Evolutionary conservation across 2,888 invertebrate species (phyloP).

Genomic region (Lithodes maja): DNA sequence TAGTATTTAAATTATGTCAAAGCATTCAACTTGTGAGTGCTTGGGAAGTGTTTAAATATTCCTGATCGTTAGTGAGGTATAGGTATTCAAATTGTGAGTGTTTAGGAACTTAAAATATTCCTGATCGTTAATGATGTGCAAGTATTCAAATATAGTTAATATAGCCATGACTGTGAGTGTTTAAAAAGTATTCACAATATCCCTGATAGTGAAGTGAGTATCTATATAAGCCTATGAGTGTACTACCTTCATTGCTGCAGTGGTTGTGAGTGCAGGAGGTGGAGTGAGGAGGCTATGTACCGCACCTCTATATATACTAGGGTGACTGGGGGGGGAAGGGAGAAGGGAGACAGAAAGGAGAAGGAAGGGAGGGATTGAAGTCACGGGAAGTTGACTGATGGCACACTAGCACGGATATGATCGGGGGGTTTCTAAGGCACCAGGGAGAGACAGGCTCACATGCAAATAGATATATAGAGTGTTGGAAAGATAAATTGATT

Average conservation of each 20-base stretch:
- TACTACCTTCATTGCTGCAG: not conserved
- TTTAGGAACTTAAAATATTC: not conserved
- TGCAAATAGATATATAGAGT: not conserved
- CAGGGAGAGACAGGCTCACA: not conserved
- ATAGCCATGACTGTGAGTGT: not conserved
- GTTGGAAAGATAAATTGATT: too few species aligned
- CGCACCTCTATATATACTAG: not conserved
- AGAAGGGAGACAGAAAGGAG: not conserved
- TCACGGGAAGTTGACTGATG: not conserved
- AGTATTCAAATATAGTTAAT: too few species aligned
- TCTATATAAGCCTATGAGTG: not conserved
- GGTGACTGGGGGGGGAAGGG: not conserved
- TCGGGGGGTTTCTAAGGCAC: not conserved
- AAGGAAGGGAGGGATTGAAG: not conserved
- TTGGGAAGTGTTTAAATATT: too few species aligned
- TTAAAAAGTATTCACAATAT: not conserved
- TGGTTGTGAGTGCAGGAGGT: not conserved
- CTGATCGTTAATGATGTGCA: too few species aligned
- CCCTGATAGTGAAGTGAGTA: not conserved
- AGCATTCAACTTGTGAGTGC: too few species aligned
- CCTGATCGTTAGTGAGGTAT: too few species aligned
- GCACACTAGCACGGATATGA: not conserved
- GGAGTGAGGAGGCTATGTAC: not conserved
- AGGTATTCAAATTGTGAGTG: not conserved
- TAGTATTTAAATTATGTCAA: too few species aligned